A percentile compares a stretch with the other conserved stretches of the same genome.
Conservation (phyloP, 1,140 invertebrate species). For the Hirudo medicinalis region DNA sequence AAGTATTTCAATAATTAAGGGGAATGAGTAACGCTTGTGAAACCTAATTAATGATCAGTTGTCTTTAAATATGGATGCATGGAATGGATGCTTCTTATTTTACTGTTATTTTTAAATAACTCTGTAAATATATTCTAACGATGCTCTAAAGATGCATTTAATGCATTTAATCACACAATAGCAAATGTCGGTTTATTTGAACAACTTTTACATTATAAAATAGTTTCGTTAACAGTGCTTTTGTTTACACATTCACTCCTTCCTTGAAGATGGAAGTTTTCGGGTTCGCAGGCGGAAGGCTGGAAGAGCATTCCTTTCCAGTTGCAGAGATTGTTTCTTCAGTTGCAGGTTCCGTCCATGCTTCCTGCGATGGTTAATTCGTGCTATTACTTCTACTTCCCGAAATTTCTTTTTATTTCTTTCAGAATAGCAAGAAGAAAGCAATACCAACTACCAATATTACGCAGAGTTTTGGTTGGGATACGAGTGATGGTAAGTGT, state of each 20-base stretch:
- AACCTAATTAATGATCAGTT: too few species aligned
- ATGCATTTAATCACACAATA: too few species aligned
- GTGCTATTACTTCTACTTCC: neutral
- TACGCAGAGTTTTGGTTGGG: constrained; percentile 81
- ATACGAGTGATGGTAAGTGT: constrained; percentile 54
- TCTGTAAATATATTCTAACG: too few species aligned
- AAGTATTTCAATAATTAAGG: too few species aligned
- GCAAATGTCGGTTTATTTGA: too few species aligned
- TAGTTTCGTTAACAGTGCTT: neutral
- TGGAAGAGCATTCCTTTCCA: constrained; percentile 69
- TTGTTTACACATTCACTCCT: neutral
- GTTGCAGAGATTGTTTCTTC: constrained; percentile 72
- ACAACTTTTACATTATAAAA: too few species aligned
- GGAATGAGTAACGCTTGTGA: too few species aligned
- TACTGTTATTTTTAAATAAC: too few species aligned
- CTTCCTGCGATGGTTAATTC: neutral
- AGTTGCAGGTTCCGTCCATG: constrained; percentile 54
- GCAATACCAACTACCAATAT: constrained; percentile 74
- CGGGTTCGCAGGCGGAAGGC: constrained; percentile 45
- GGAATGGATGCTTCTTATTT: too few species aligned
- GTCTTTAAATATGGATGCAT: too few species aligned
- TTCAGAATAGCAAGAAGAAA: constrained; percentile 52
- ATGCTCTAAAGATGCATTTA: too few species aligned
- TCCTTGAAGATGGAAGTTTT: constrained; percentile 57
- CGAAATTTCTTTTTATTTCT: constrained; percentile 25